A percentile compares a stretch with the other conserved stretches of the same genome.
These are phyloP conservation scores for Rhineura floridana DNA, from an alignment of 2,113 vertebrate genomes.

Conservation along the genomic window DNA sequence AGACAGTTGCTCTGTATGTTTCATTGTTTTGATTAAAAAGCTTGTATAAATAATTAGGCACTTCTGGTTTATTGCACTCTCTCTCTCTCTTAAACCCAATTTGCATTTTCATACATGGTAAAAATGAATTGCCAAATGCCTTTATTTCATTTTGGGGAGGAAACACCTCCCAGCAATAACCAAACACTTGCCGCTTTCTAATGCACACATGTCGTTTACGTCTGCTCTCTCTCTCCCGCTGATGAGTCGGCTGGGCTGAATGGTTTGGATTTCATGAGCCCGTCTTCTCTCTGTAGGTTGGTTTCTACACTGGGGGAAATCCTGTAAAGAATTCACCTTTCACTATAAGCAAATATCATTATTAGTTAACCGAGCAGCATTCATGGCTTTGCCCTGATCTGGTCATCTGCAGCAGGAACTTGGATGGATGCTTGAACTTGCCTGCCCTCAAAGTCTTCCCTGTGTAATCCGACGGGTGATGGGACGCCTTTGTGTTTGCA, in stretches of 20 bases:
- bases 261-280: neutral
- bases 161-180: neutral
- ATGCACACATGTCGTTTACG: neutral
- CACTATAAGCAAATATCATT: too few species aligned
- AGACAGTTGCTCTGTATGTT: slow-evolving; percentile 72
- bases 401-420: neutral
- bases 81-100: slow-evolving; percentile 41
- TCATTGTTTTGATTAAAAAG: slow-evolving; percentile 80
- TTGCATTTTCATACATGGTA: slow-evolving; percentile 44
- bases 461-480: neutral
- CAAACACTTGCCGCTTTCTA: neutral
- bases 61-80: slow-evolving; percentile 65
- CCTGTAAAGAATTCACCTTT: neutral
- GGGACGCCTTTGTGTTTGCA: neutral
- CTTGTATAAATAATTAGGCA: slow-evolving; percentile 73
- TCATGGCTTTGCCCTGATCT: neutral
- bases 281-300: neutral
- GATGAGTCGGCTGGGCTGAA: slow-evolving; percentile 23
- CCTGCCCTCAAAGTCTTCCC: neutral
- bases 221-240: neutral
- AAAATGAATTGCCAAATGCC: slow-evolving; percentile 20
- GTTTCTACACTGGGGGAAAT: too few species aligned
- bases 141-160: slow-evolving; percentile 23
- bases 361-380: neutral
- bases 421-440: neutral